These are phyloP conservation scores for Panopea generosa DNA, from an alignment of 2,888 invertebrate genomes.

Conservation along the genomic window DNA sequence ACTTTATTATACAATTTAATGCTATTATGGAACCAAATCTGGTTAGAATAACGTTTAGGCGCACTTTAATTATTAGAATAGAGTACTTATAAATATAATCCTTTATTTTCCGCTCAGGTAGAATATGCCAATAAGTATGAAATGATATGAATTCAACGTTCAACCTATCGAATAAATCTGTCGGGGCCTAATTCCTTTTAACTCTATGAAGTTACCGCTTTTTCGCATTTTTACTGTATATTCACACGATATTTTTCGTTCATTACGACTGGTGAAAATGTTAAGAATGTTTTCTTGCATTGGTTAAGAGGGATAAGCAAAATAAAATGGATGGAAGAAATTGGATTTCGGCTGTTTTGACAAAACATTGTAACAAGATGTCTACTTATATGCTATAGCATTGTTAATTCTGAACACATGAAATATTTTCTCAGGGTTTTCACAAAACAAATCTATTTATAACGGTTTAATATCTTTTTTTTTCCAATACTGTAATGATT, in stretches of 20 bases:
- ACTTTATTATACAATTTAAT: slow-evolving; percentile 54
- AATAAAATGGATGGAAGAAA: too few relatives aligned
- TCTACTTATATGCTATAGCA: too few relatives aligned
- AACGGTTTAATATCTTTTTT: too few relatives aligned
- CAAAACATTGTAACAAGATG: too few relatives aligned
- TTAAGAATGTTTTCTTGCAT: too few relatives aligned
- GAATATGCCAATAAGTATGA: slow-evolving; percentile 22
- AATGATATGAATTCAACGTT: slow-evolving; percentile 15
- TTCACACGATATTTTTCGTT: neutral
- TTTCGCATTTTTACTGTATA: neutral
- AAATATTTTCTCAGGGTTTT: too few relatives aligned
- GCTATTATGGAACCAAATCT: slow-evolving; percentile 56
- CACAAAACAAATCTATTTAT: too few relatives aligned
- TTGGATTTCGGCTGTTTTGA: too few relatives aligned
- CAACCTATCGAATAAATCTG: slow-evolving; percentile 5
- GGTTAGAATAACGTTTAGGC: slow-evolving; percentile 57
- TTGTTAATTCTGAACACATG: too few relatives aligned
- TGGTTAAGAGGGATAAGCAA: too few relatives aligned
- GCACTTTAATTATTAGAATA: slow-evolving; percentile 62
- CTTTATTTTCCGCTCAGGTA: slow-evolving; percentile 49
- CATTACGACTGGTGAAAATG: neutral
- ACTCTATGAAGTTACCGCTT: slow-evolving; percentile 17
- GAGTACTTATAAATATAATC: slow-evolving; percentile 53
- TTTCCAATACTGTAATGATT: too few relatives aligned
- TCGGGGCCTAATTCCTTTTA: slow-evolving; percentile 27